phyloP scores from a whole-genome alignment of 2,797 vertebrate species.

The Neosilurus hyrtlii region DNA sequence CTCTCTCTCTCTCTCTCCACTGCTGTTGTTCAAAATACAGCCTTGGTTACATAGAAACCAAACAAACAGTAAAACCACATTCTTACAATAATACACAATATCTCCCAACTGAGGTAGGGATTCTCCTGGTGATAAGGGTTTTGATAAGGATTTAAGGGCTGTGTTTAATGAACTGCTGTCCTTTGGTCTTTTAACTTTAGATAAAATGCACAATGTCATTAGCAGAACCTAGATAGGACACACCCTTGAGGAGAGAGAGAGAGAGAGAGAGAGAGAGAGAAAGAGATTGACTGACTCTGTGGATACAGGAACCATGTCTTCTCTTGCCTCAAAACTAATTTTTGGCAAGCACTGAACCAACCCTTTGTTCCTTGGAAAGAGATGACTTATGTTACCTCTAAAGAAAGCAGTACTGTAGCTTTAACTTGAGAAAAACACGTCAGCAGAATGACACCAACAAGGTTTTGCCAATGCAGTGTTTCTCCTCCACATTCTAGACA shows the following conservation, averaged over 20 bases:
- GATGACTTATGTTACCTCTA: background rate
- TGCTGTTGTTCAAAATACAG: slow-evolving; percentile 27
- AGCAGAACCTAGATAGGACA: slow-evolving; percentile 27
- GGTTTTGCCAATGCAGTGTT: slow-evolving; percentile 19
- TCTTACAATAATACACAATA: background rate
- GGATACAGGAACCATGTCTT: background rate
- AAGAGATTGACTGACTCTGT: no score
- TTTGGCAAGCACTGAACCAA: background rate
- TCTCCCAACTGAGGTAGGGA: background rate
- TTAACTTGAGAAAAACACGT: background rate
- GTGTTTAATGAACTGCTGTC: background rate
- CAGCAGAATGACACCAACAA: background rate
- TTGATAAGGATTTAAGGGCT: background rate
- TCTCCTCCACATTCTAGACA: background rate
- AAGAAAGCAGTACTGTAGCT: slow-evolving; percentile 7
- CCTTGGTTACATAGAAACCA: slow-evolving; percentile 24
- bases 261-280: background rate
- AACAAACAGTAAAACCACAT: slow-evolving; percentile 19
- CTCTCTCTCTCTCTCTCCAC: no score
- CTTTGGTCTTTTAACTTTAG: background rate
- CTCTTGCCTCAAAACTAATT: background rate
- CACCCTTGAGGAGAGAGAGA: slow-evolving; percentile 30
- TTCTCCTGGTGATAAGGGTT: background rate
- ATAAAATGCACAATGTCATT: slow-evolving; percentile 12
- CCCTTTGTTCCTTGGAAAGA: background rate